Conservation (phyloP, 2,797 vertebrate species). For the Pseudocheirus occidentalis region DNA sequence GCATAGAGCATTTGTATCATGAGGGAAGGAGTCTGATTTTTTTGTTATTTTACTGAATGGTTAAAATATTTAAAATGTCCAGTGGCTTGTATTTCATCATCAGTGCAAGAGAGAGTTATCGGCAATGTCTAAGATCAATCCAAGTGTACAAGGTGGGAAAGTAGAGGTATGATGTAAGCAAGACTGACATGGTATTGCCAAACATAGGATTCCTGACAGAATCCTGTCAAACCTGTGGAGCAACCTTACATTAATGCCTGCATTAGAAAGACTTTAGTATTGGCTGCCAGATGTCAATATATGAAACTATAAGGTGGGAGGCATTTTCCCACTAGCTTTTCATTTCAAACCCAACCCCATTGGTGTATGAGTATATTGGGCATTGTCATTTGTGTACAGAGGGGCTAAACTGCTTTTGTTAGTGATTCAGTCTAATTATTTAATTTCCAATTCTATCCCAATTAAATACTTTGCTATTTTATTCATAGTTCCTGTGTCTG, state of each 20-base stretch:
- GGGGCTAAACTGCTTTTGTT: background rate
- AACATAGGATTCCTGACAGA: background rate
- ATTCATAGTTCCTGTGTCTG: background rate
- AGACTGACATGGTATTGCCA: background rate
- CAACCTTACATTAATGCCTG: background rate
- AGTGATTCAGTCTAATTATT: background rate
- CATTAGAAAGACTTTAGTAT: background rate
- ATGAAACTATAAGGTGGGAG: background rate
- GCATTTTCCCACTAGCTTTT: background rate
- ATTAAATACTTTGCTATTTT: background rate
- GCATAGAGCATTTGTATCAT: background rate
- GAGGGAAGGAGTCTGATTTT: background rate
- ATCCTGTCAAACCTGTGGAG: background rate
- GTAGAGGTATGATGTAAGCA: background rate
- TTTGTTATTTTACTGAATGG: background rate
- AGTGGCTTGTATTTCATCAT: background rate
- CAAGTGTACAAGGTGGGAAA: background rate
- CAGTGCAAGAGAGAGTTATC: background rate
- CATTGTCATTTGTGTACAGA: background rate
- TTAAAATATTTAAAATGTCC: background rate
- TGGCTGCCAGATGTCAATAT: background rate
- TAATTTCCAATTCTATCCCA: background rate
- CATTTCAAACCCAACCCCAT: background rate
- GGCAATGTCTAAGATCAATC: background rate
- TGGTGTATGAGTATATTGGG: background rate